phyloP scores from a whole-genome alignment of 2,113 vertebrate genomes.

The Dromas ardeola region DNA sequence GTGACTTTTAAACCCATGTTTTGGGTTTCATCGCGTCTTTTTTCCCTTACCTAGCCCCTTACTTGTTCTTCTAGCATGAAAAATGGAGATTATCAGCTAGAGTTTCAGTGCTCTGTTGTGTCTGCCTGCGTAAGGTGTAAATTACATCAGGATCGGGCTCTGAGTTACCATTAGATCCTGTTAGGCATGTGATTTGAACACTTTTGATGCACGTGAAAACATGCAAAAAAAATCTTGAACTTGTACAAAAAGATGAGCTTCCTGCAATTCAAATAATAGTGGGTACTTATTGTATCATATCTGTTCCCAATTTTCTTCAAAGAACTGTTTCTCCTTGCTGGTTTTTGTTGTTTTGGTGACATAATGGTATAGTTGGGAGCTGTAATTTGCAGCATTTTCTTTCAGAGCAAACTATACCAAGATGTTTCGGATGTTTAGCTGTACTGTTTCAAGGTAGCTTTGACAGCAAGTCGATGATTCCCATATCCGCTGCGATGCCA shows the following conservation, averaged over 20 bases:
- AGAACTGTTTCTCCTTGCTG: background rate
- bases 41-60: background rate
- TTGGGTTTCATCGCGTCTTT: background rate
- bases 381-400: background rate
- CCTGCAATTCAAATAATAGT: background rate
- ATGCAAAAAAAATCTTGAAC: background rate
- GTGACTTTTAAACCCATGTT: background rate
- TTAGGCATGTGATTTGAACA: background rate
- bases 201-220: background rate
- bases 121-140: background rate
- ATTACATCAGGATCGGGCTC: background rate
- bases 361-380: background rate
- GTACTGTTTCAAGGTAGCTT: background rate
- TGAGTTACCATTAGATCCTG: background rate
- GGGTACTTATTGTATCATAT: background rate
- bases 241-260: background rate
- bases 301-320: background rate
- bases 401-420: background rate
- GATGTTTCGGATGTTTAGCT: background rate
- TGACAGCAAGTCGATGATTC: background rate
- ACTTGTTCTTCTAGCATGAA: background rate
- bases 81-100: background rate
- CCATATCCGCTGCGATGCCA: accelerated
- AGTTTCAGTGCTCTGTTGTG: background rate
- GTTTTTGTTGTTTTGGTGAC: background rate